Conservation (phyloP, 2,888 invertebrate genomes). For the Axea sp. region DNA sequence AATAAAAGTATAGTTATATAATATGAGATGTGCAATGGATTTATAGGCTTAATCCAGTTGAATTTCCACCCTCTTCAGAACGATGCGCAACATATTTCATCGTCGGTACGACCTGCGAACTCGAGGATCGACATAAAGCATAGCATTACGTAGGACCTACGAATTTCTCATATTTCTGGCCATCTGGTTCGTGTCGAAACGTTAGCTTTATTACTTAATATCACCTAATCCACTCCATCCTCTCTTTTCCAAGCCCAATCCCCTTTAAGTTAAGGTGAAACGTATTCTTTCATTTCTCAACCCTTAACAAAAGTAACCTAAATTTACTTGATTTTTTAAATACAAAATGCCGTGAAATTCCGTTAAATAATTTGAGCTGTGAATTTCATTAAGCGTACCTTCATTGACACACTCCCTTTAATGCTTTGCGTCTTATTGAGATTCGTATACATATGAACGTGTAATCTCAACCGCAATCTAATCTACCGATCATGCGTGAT, state of each 20-base stretch:
- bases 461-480: too few species aligned
- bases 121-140: slow-evolving; percentile 49
- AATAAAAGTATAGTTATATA: slow-evolving; percentile 17
- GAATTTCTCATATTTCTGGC: slow-evolving; percentile 70
- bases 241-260: slow-evolving; percentile 11
- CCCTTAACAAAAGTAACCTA: slow-evolving; percentile 5
- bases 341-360: too few species aligned
- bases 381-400: neutral
- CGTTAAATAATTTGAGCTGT: too few species aligned
- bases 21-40: slow-evolving; percentile 38
- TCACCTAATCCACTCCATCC: slow-evolving; percentile 64
- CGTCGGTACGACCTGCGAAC: slow-evolving; percentile 47
- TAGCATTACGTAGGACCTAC: slow-evolving; percentile 61
- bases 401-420: neutral
- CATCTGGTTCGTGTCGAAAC: slow-evolving; percentile 66
- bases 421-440: neutral
- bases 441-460: too few species aligned
- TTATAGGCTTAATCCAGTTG: slow-evolving; percentile 50
- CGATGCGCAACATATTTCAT: slow-evolving; percentile 54
- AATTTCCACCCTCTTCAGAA: slow-evolving; percentile 51
- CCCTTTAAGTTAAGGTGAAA: slow-evolving; percentile 1
- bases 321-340: too few species aligned
- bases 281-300: neutral
- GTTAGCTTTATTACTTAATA: slow-evolving; percentile 68
- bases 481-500: slow-evolving; percentile 4